Conservation (phyloP, 2,797 vertebrate species). For the Enteromius radiatus region DNA sequence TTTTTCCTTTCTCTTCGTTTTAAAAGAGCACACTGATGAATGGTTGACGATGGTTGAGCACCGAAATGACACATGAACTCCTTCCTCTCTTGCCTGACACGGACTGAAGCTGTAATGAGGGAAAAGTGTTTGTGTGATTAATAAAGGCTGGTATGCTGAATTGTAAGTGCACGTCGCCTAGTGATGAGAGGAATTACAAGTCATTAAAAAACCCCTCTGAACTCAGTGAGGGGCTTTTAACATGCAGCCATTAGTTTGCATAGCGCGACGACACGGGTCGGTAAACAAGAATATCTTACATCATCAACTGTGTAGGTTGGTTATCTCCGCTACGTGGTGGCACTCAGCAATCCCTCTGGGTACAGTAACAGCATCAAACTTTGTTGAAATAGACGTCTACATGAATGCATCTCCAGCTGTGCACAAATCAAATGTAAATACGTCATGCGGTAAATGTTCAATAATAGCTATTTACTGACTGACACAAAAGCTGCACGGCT, state of each 20-base stretch:
- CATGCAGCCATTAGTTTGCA: conserved; percentile 57
- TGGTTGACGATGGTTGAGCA: conserved; percentile 1
- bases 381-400: conserved; percentile 14
- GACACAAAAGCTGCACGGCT: not conserved
- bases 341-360: conserved; percentile 11
- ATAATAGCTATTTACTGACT: conserved; percentile 26
- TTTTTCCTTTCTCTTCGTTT: not conserved
- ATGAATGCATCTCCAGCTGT: conserved; percentile 12
- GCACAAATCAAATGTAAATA: conserved; percentile 17
- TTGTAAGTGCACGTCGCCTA: not conserved
- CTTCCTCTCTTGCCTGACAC: conserved; percentile 27
- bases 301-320: conserved; percentile 18
- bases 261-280: not conserved
- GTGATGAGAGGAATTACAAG: conserved; percentile 22
- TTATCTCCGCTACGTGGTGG: conserved; percentile 9
- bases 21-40: conserved; percentile 1
- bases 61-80: not conserved
- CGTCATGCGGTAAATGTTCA: not conserved
- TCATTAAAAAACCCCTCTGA: conserved; percentile 62
- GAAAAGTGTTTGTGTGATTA: conserved; percentile 59
- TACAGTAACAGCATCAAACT: not conserved
- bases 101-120: not conserved
- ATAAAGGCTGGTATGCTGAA: conserved; percentile 27
- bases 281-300: conserved; percentile 40
- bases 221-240: conserved; percentile 71